Evolutionary conservation across 1,140 invertebrate species (phyloP), one percentile per base, ranked within the genome.

Genomic region (Trichonephila inaurata): DNA sequence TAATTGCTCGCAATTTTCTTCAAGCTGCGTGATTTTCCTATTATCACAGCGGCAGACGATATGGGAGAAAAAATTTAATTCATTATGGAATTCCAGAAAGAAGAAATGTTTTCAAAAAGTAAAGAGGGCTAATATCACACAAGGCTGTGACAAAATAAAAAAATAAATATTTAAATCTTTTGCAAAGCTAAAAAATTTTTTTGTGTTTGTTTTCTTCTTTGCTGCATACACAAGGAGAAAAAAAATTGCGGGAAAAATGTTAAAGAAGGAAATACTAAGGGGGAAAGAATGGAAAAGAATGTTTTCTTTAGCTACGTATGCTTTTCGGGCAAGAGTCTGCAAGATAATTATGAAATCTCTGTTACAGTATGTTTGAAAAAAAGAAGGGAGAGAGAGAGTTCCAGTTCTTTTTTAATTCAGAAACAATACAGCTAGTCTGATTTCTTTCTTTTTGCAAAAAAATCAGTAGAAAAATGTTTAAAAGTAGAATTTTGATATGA

Each of bases 1-100:
- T 91, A 91, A 91, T 91, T 91, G 89, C 51, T 81, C 18, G 89
- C 89, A 58, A 91, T 91, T 91, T 66, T 58, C 69, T 51, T 10
- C 62, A 81, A 81, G 24, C 51, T 82, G 89, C 44, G 72, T 18
- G 69, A 69, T 19, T 82, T 44, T 24, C n/a, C 16, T 10, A n/a
- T 44, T 82, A 61, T 69, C 21, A 40, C 60, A 8, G 62, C 33
- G 18, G 72, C 89, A 91, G 72, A 91, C 89, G 51, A 82, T 91
- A 61, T 77, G 21, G 21, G 19, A 58, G 6, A 66, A 69, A 89
- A 89, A 72, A 18, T 18, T 72, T 51, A 72, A 62, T 62, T 51
- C 58, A n/a, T 51, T 40, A 40, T 72, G 64, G 62, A 89, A 89
- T 89, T 89, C 66, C 66, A 58, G 1, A 72, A 19, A n/a, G 28